A percentile compares a stretch with the other conserved stretches of the same genome.
These are phyloP conservation scores for Micoletzkya japonica DNA, from an alignment of 2,888 invertebrate species.

Conservation along the genomic window DNA sequence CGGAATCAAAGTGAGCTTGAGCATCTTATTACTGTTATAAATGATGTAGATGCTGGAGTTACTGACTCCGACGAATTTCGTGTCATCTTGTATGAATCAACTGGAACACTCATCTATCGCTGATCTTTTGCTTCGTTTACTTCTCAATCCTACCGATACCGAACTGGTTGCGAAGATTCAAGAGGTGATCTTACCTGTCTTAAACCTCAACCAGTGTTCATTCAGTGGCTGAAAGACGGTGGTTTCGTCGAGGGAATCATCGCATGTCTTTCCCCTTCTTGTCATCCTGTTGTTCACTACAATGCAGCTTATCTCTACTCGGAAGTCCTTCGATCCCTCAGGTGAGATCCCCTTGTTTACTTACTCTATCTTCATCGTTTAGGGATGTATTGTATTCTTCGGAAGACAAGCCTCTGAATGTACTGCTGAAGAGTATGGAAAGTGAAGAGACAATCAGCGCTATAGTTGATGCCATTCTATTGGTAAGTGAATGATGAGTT, in stretches of 20 bases:
- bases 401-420: slow-evolving; percentile 18
- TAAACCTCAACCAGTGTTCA: neutral
- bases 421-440: neutral
- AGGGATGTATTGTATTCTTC: slow-evolving; percentile 23
- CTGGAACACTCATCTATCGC: slow-evolving; percentile 10
- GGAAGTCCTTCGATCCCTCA: slow-evolving; percentile 24
- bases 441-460: neutral
- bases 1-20: slow-evolving; percentile 28
- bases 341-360: slow-evolving; percentile 9
- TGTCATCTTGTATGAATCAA: slow-evolving; percentile 7
- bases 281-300: slow-evolving; percentile 34
- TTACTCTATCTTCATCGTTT: neutral
- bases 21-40: neutral
- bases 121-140: slow-evolving; percentile 1
- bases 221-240: slow-evolving; percentile 21
- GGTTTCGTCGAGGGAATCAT: slow-evolving; percentile 36
- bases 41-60: neutral
- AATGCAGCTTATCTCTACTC: slow-evolving; percentile 39
- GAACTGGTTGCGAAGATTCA: slow-evolving; percentile 3
- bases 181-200: neutral
- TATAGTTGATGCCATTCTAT: slow-evolving; percentile 21
- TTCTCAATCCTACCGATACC: neutral
- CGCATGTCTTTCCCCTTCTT: slow-evolving; percentile 29
- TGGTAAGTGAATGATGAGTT: slow-evolving; percentile 3
- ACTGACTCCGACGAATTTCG: slow-evolving; percentile 1